phyloP scores from a whole-genome alignment of 2,113 vertebrate species.

The Pelmatolapia mariae region DNA sequence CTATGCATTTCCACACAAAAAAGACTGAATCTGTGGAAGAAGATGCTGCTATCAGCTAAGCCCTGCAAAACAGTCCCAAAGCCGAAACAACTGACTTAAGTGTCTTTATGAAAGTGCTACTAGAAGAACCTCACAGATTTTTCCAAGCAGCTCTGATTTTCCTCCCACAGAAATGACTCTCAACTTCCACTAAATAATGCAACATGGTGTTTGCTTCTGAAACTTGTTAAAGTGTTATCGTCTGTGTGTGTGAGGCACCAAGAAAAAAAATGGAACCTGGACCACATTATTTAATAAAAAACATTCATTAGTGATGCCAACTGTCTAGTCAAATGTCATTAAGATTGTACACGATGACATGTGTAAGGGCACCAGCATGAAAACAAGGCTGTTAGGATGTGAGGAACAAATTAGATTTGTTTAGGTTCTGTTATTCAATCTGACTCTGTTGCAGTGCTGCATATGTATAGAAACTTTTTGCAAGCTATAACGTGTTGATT shows the following conservation, averaged over 20 bases:
- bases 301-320: not conserved
- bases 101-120: not conserved
- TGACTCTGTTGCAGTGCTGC: not conserved
- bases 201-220: not conserved
- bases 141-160: not conserved
- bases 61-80: not conserved
- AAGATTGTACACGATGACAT: not conserved
- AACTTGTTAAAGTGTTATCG: not conserved
- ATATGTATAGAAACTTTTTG: not conserved
- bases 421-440: not conserved
- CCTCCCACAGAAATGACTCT: not conserved
- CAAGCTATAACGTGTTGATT: not conserved
- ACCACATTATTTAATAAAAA: not conserved
- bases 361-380: not conserved
- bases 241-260: not conserved
- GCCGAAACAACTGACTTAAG: not conserved
- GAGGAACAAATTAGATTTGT: not conserved
- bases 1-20: not conserved
- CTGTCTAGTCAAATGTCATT: not conserved
- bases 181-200: not conserved
- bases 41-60: not conserved
- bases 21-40: not conserved
- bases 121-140: not conserved
- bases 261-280: not conserved
- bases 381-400: not conserved